These are phyloP conservation scores for Aphidoletes aphidimyza DNA, from an alignment of 2,888 invertebrate genomes.

Conservation along the genomic window DNA sequence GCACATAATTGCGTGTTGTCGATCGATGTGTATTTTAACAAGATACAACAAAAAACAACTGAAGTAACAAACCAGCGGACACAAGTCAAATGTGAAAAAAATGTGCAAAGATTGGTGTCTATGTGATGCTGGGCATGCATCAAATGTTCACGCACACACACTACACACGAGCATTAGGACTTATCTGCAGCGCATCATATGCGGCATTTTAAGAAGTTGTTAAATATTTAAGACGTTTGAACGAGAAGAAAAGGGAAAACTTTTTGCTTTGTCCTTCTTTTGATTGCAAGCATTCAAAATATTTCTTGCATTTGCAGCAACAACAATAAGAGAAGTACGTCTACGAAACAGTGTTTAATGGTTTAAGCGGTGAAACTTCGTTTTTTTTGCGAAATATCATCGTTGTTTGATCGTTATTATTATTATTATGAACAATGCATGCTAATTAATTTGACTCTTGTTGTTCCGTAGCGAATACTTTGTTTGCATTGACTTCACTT, in stretches of 20 bases:
- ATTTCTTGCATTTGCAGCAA: too few species aligned
- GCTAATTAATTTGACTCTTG: slow-evolving; percentile 34
- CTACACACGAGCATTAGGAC: too few species aligned
- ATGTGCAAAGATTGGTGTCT: not conserved
- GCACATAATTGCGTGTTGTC: slow-evolving; percentile 55
- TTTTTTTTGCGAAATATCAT: not conserved
- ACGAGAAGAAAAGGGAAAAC: not conserved
- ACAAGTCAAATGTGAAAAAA: slow-evolving; percentile 4
- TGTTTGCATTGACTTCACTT: not conserved
- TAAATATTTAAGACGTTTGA: not conserved
- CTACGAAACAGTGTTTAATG: too few species aligned
- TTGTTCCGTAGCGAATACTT: not conserved
- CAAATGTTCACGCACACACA: too few species aligned
- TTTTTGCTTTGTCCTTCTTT: not conserved
- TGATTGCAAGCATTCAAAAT: not conserved
- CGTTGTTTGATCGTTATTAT: slow-evolving; percentile 37
- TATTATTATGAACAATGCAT: slow-evolving; percentile 45
- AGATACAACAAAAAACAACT: not conserved
- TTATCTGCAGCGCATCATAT: not conserved
- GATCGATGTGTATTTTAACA: slow-evolving; percentile 12
- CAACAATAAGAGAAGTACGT: too few species aligned
- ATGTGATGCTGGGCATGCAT: not conserved
- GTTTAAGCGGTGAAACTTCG: not conserved
- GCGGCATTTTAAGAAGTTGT: not conserved
- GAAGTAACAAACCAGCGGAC: not conserved